Evolutionary conservation across 2,113 vertebrate species (phyloP).

Genomic region (Tursiops truncatus): DNA sequence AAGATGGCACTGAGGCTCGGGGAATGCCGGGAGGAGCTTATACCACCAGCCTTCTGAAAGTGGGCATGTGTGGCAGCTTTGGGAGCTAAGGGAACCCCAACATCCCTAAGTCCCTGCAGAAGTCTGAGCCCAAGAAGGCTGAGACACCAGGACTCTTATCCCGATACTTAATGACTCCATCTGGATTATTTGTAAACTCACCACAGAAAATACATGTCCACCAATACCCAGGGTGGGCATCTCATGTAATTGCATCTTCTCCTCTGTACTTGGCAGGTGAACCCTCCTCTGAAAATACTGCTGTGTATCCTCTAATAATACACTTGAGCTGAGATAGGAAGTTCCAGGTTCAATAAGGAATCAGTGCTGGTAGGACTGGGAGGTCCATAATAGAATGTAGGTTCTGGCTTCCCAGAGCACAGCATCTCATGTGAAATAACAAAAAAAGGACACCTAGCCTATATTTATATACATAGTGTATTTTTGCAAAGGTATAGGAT

Average conservation of each 20-base stretch:
- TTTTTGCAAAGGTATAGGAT: background rate
- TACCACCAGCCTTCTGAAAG: background rate
- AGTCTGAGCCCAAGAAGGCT: background rate
- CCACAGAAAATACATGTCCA: background rate
- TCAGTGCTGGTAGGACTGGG: background rate
- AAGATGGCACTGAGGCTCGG: background rate
- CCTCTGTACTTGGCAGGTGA: background rate
- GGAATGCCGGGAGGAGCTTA: background rate
- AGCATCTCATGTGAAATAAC: background rate
- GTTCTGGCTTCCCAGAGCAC: background rate
- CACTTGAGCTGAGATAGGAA: background rate
- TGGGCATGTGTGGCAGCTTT: background rate
- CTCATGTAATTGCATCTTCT: background rate
- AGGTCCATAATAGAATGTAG: too few species aligned
- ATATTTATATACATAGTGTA: background rate
- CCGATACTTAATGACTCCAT: background rate
- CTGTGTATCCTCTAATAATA: background rate
- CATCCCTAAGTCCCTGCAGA: background rate
- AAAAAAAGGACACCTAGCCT: background rate
- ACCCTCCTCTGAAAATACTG: background rate
- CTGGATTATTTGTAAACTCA: background rate
- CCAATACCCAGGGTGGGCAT: background rate
- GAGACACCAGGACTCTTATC: background rate
- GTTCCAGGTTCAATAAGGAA: background rate
- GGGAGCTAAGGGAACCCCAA: too few species aligned